These are phyloP conservation scores for Rhinolophus sinicus DNA, from an alignment of 2,113 vertebrate species.

Conservation along the genomic window DNA sequence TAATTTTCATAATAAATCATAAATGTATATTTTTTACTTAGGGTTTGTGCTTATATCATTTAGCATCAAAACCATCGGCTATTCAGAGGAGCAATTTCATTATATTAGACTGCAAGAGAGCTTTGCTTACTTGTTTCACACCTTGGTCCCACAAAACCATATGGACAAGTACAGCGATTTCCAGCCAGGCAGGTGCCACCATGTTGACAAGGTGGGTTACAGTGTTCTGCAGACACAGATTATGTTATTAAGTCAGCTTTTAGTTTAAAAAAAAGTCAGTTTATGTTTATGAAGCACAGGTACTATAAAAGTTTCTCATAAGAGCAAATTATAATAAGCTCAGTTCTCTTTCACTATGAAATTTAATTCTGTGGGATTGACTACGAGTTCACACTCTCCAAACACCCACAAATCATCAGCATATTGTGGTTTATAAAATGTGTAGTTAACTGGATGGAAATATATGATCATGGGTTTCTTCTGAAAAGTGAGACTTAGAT, in stretches of 20 bases:
- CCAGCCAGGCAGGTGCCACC: constrained; percentile 90
- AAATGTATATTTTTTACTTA: background rate
- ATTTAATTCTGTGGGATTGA: background rate
- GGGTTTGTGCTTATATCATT: background rate
- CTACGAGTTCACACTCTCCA: background rate
- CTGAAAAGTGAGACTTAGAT: background rate
- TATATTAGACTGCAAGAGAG: background rate
- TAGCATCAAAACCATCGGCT: background rate
- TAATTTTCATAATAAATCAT: background rate
- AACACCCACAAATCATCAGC: background rate
- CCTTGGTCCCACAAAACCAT: constrained; percentile 93
- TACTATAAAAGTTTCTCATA: background rate
- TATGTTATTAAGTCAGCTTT: constrained; percentile 44
- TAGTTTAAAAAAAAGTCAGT: background rate
- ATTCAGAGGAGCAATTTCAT: background rate
- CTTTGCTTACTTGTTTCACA: constrained; percentile 93
- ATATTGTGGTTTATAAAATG: background rate
- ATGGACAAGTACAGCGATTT: constrained; percentile 93
- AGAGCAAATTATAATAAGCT: background rate
- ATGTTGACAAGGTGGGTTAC: constrained; percentile 90
- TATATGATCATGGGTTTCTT: background rate
- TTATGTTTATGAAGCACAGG: constrained; percentile 2
- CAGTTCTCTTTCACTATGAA: background rate
- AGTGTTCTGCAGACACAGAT: constrained; percentile 85
- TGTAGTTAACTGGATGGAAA: background rate